These are phyloP conservation scores for Euclidia mi DNA, from an alignment of 2,888 invertebrate species.

Conservation along the genomic window DNA sequence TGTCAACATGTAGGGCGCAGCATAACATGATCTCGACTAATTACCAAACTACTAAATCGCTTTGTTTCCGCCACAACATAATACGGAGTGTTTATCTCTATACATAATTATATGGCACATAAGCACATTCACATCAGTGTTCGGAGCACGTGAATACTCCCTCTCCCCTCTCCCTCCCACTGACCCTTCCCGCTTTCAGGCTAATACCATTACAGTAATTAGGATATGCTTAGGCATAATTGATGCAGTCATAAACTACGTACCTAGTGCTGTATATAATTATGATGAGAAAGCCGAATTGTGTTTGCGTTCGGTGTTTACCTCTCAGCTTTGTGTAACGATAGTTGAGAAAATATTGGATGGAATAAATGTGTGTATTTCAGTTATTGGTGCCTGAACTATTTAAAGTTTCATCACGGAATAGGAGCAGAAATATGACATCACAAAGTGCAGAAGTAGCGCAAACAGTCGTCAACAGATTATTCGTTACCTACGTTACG, in stretches of 20 bases:
- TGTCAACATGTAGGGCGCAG: slow-evolving; percentile 19
- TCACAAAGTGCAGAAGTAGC: no score
- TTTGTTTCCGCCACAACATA: slow-evolving; percentile 52
- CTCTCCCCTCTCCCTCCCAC: slow-evolving; percentile 37
- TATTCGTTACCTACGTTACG: no score
- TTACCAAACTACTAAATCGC: slow-evolving; percentile 55
- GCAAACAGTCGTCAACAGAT: no score
- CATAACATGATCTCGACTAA: slow-evolving; percentile 53
- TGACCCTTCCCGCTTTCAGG: slow-evolving; percentile 72
- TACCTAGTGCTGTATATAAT: slow-evolving; percentile 63
- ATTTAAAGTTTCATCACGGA: no score
- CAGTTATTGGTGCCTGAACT: no score
- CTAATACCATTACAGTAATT: slow-evolving; percentile 88
- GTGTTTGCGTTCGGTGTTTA: slow-evolving; percentile 57
- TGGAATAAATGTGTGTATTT: no score
- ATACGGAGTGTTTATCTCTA: slow-evolving; percentile 61
- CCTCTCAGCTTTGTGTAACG: slow-evolving; percentile 16
- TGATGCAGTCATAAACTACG: slow-evolving; percentile 84
- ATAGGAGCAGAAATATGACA: no score
- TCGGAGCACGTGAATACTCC: slow-evolving; percentile 76
- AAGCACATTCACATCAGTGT: slow-evolving; percentile 75
- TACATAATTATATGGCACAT: slow-evolving; percentile 70
- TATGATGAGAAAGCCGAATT: slow-evolving; percentile 65
- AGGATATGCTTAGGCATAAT: slow-evolving; percentile 89
- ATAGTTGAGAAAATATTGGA: not conserved